Evolutionary conservation across 2,797 vertebrate species (phyloP), one percentile per base, ranked within the genome.

Genomic region (Premnoplex brunnescens): DNA sequence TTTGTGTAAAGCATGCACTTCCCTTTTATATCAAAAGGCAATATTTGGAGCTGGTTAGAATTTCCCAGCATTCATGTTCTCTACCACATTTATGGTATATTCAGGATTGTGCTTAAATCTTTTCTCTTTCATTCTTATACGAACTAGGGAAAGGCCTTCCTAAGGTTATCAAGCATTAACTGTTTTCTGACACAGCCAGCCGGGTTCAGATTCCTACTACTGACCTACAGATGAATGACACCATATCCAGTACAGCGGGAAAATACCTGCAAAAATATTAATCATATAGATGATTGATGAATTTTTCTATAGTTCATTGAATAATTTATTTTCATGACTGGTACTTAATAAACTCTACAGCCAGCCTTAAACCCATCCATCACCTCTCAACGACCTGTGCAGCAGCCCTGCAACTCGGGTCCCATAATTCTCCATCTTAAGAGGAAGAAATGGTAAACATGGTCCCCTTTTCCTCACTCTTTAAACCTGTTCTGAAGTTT

Each of bases 301-400:
- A 26, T 81, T 88, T 96, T 84, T 88, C 43, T 81, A 48, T 82
- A 72, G 26, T 64, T 89, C 37, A 58, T 14, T 95, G 86, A 93
- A 91, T 93, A 88, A 95, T 87, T 86, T 86, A 81, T 95, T 93
- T 88, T 81, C 26, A 17, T 46, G 74, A 78, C 71, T 78, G n/a
- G 12, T 84, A 58, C 80, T 92, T 77, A 91, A 85, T 91, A 84
- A 86, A 62, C 58, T 91, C 54, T 87, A 48, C 46, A 79, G 58
- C 48, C 66, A 85, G 67, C 46, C 59, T 92, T 82, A 87, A 82
- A 79, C 24, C 30, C 60, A 59, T 94, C 77, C 68, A 43, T 89
- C 84, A 87, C 18, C 20, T 82, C 37, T 18, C 62, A 68, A 41
- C 37, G 34, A 78, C 67, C n/a, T 2, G 5, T 21, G 36, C 54